These are phyloP conservation scores for Margaritifera margaritifera DNA, from an alignment of 2,888 invertebrate genomes.

Conservation along the genomic window DNA sequence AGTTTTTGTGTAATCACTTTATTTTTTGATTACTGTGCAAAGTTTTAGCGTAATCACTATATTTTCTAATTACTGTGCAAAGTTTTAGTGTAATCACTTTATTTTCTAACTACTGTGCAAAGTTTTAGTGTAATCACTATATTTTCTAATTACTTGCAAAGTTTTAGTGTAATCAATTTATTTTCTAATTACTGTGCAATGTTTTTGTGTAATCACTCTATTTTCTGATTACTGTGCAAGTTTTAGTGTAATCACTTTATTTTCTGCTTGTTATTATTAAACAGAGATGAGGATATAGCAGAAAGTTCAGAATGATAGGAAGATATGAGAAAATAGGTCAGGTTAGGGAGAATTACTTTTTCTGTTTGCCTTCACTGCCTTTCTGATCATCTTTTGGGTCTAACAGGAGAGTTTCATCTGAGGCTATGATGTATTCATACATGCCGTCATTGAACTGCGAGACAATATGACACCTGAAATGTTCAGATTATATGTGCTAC, in stretches of 20 bases:
- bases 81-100: neutral
- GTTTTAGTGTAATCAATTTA: neutral
- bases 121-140: neutral
- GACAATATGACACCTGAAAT: slow-evolving; percentile 88
- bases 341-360: slow-evolving; percentile 13
- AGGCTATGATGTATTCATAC: slow-evolving; percentile 96
- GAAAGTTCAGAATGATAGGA: neutral
- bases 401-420: slow-evolving; percentile 83
- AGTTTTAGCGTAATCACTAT: neutral
- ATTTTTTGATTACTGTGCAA: too few relatives aligned
- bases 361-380: slow-evolving; percentile 10
- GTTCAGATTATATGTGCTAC: neutral
- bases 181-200: neutral
- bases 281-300: too few relatives aligned
- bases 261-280: too few relatives aligned
- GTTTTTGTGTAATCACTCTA: neutral
- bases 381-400: slow-evolving; percentile 33
- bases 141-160: neutral
- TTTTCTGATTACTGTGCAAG: neutral
- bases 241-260: too few relatives aligned
- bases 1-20: too few relatives aligned
- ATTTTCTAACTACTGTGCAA: neutral
- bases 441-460: slow-evolving; percentile 94
- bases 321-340: neutral
- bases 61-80: neutral